These are phyloP conservation scores for Drosophila ercepeae DNA, from an alignment of 1,140 invertebrate species.

Conservation along the genomic window DNA sequence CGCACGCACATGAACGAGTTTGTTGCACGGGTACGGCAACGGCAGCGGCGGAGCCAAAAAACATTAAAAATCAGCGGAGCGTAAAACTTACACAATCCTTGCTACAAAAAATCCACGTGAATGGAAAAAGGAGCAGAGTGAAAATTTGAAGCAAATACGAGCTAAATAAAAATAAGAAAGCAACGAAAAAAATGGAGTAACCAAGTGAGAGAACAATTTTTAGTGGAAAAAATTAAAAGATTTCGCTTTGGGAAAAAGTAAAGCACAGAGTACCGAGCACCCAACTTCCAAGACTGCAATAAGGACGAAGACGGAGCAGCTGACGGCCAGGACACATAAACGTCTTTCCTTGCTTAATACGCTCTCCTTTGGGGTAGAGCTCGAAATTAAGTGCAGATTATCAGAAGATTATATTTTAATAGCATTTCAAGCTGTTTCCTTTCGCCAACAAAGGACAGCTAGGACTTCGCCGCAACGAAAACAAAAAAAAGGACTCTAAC, in stretches of 20 bases:
- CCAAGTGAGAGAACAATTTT: constrained; percentile 39
- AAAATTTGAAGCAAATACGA: constrained; percentile 27
- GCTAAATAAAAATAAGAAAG: constrained; percentile 30
- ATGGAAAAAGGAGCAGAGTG: constrained; percentile 2
- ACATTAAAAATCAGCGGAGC: constrained; percentile 71
- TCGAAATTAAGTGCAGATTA: constrained; percentile 81
- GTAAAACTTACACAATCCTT: constrained; percentile 57
- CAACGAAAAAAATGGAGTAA: constrained; percentile 30
- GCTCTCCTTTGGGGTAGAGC: constrained; percentile 40
- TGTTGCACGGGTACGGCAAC: constrained; percentile 35
- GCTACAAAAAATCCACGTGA: constrained; percentile 13
- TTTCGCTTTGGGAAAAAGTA: constrained; percentile 34
- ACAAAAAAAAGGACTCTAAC: constrained; percentile 7
- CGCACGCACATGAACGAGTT: constrained; percentile 71
- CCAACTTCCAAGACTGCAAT: background rate
- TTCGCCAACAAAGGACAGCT: constrained; percentile 33
- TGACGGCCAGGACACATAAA: constrained; percentile 48
- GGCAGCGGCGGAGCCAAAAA: no score
- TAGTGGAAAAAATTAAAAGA: constrained; percentile 54
- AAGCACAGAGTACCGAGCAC: constrained; percentile 4
- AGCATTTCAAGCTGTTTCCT: constrained; percentile 81
- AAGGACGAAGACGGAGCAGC: constrained; percentile 35
- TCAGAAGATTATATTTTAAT: constrained; percentile 82
- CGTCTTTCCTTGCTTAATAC: constrained; percentile 9
- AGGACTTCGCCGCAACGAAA: background rate